A percentile compares a stretch with the other conserved stretches of the same genome.
Conservation (phyloP, 2,113 vertebrate genomes). For the Manacus vitellinus region DNA sequence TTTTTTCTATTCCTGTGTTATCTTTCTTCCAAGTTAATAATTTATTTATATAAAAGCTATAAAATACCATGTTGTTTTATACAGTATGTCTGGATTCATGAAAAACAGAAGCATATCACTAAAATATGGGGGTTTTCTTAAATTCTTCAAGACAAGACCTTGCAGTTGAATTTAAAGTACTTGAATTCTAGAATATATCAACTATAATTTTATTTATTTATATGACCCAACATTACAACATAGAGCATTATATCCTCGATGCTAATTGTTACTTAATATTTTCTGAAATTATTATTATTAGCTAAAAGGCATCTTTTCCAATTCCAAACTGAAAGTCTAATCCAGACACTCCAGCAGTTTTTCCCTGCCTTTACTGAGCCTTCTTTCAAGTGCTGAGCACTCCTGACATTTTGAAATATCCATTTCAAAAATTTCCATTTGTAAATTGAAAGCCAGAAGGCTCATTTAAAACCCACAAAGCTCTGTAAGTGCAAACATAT, state of each 20-base stretch:
- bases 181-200: background rate
- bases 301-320: background rate
- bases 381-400: background rate
- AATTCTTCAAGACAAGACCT: background rate
- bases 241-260: background rate
- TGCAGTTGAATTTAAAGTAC: background rate
- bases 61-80: background rate
- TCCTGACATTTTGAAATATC: background rate
- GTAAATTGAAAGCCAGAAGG: background rate
- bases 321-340: background rate
- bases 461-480: background rate
- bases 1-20: background rate
- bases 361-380: background rate
- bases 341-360: background rate
- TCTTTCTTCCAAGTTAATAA: background rate
- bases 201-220: background rate
- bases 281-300: background rate
- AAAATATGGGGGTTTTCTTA: background rate
- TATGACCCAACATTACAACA: background rate
- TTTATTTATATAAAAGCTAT: conserved; percentile 21
- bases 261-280: background rate
- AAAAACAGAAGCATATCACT: background rate
- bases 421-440: conserved; percentile 20
- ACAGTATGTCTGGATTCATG: background rate
- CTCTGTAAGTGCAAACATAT: background rate